phyloP scores from a whole-genome alignment of 2,888 invertebrate species.

The Strigamia transsilvanica region DNA sequence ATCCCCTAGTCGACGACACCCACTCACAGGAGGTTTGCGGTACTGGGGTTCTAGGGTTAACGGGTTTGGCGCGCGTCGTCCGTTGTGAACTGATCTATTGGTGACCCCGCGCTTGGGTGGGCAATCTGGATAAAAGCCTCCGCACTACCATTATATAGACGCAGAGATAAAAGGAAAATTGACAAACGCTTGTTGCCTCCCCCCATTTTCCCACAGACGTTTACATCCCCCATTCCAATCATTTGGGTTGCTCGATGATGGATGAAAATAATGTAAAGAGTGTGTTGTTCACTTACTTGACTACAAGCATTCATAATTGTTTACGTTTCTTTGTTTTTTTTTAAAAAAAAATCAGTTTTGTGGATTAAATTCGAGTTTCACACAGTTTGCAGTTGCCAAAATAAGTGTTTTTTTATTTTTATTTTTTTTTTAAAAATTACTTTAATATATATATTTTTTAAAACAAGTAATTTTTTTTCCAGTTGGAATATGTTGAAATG shows the following conservation, averaged over 20 bases:
- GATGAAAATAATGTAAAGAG: conserved; percentile 18
- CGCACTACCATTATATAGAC: conserved; percentile 17
- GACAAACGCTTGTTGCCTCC: conserved; percentile 38
- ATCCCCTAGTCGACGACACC: conserved; percentile 1
- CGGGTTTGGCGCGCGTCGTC: conserved; percentile 16
- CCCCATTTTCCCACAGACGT: conserved; percentile 33
- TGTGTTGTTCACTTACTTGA: neutral
- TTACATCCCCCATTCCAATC: conserved; percentile 20
- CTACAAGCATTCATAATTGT: neutral
- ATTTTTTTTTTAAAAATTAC: too few relatives aligned
- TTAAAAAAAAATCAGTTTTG: too few relatives aligned
- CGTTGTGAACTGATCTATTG: conserved; percentile 27
- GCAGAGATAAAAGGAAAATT: conserved; percentile 29
- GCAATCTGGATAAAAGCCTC: conserved; percentile 38
- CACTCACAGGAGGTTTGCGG: conserved; percentile 12
- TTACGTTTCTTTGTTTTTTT: too few relatives aligned
- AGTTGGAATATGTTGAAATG: neutral
- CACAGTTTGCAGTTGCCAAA: too few relatives aligned
- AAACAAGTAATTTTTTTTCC: neutral
- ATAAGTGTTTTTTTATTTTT: too few relatives aligned
- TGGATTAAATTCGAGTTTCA: too few relatives aligned
- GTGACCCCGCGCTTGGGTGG: conserved; percentile 35
- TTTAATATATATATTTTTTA: neutral
- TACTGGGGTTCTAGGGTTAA: conserved; percentile 27
- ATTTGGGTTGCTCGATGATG: conserved; percentile 16